Evolutionary conservation across 1,140 invertebrate genomes (phyloP).

Genomic region (Capitella teleta): DNA sequence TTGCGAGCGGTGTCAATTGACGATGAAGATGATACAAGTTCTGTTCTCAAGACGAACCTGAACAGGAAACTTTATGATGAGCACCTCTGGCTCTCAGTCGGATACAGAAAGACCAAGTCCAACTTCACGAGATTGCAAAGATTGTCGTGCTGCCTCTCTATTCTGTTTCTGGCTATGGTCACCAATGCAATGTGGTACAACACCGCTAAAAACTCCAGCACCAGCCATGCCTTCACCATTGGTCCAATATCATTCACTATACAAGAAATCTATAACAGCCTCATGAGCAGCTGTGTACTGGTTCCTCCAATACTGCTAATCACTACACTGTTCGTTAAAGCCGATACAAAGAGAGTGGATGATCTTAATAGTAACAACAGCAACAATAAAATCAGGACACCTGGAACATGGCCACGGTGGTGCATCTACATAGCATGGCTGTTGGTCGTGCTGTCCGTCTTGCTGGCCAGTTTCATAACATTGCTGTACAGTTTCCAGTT

Average conservation of each 20-base stretch:
- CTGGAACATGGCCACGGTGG: constrained; percentile 20
- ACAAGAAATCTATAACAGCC: constrained; percentile 2
- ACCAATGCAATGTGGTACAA: constrained; percentile 35
- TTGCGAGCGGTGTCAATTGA: constrained; percentile 8
- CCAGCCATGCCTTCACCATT: neutral
- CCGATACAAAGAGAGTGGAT: neutral
- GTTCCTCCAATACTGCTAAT: constrained; percentile 2
- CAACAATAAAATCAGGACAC: neutral
- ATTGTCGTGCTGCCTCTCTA: constrained; percentile 21
- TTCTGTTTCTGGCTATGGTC: constrained; percentile 29
- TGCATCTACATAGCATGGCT: constrained; percentile 20
- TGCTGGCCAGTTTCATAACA: constrained; percentile 21
- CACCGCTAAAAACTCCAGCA: constrained; percentile 10
- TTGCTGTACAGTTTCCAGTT: constrained; percentile 28
- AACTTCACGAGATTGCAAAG: constrained; percentile 32
- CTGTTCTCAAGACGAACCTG: constrained; percentile 11
- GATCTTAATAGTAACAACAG: neutral
- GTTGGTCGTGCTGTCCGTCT: constrained; percentile 15
- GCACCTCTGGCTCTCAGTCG: constrained; percentile 25
- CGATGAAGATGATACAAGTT: constrained; percentile 8
- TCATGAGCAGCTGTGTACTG: neutral
- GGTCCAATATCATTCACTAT: constrained; percentile 2
- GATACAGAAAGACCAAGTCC: constrained; percentile 19
- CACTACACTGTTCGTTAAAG: constrained; percentile 3
- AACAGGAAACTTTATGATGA: constrained; percentile 17